phyloP scores from a whole-genome alignment of 2,888 invertebrate genomes.

The Mesorhabditis spiculigera region DNA sequence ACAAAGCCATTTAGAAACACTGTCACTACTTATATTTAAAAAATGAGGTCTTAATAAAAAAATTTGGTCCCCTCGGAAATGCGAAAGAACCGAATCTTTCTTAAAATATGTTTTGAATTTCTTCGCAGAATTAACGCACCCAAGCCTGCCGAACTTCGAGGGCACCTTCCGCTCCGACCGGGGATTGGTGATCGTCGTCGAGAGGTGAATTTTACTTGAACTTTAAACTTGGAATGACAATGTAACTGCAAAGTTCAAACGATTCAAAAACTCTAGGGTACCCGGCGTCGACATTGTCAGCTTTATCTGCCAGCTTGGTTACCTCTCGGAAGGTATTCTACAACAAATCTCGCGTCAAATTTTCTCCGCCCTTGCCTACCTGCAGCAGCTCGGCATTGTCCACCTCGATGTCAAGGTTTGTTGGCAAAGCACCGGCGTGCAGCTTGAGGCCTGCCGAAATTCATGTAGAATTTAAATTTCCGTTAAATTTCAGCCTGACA shows the following conservation, averaged over 20 bases:
- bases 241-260: no score
- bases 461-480: background rate
- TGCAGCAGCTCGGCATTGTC: constrained; percentile 19
- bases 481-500: constrained; percentile 20
- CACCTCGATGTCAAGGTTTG: constrained; percentile 19
- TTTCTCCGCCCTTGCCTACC: constrained; percentile 17
- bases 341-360: constrained; percentile 19
- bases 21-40: no score
- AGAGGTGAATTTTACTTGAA: background rate
- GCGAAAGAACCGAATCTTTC: no score
- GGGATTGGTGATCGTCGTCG: background rate
- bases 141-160: background rate
- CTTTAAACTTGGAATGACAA: background rate
- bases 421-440: background rate
- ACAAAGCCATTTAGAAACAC: no score
- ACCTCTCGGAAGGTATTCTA: constrained; percentile 21
- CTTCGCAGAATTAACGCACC: constrained; percentile 1
- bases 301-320: constrained; percentile 17
- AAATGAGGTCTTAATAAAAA: no score
- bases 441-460: no score
- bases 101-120: no score
- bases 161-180: background rate
- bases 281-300: constrained; percentile 5
- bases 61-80: no score
- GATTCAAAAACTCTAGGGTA: background rate